These are phyloP conservation scores for Thera britannica DNA, from an alignment of 2,888 invertebrate genomes.

Conservation along the genomic window DNA sequence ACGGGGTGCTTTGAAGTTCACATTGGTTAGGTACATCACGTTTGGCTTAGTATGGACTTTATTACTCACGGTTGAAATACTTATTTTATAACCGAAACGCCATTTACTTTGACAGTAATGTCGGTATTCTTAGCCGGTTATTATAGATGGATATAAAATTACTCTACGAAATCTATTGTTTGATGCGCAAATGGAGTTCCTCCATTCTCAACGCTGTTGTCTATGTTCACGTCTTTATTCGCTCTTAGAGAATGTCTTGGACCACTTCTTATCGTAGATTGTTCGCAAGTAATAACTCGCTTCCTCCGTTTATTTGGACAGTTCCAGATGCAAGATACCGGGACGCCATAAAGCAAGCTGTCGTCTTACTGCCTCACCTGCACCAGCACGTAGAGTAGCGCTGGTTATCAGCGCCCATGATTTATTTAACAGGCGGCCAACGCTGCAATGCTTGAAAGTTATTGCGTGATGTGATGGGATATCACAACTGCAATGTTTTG, in stretches of 20 bases:
- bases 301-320: constrained; percentile 32
- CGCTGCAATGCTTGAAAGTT: constrained; percentile 23
- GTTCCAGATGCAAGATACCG: constrained; percentile 71
- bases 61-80: background rate
- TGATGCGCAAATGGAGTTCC: background rate
- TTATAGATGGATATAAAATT: too few relatives aligned
- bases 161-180: background rate
- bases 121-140: background rate
- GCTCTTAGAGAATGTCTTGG: background rate
- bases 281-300: constrained; percentile 20
- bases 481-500: constrained; percentile 18
- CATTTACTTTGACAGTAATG: background rate
- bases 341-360: constrained; percentile 70
- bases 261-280: constrained; percentile 1
- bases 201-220: background rate
- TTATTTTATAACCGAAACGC: background rate
- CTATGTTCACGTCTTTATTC: background rate
- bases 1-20: background rate
- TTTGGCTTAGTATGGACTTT: constrained; percentile 1
- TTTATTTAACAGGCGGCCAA: constrained; percentile 35
- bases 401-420: constrained; percentile 40
- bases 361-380: constrained; percentile 55
- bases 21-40: background rate
- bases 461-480: constrained; percentile 20
- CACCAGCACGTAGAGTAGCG: constrained; percentile 37